Evolutionary conservation across 1,140 invertebrate genomes (phyloP).

Genomic region (Schlechtendalia chinensis): DNA sequence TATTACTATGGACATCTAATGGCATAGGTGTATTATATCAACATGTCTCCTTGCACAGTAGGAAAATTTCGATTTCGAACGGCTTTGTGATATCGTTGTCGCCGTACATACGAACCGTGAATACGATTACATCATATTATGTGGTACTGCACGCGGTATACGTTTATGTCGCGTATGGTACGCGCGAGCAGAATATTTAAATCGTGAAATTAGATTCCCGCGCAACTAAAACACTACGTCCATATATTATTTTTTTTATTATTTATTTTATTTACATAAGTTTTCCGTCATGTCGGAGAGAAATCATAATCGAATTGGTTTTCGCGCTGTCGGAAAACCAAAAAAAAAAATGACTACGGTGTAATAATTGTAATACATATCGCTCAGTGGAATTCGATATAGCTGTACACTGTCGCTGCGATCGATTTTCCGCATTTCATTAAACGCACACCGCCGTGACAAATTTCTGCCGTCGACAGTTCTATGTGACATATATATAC

Average conservation of each 20-base stretch:
- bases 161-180: too few species aligned
- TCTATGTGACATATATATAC: neutral
- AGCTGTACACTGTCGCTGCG: neutral
- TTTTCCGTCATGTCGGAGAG: neutral
- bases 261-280: too few species aligned
- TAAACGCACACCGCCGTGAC: neutral
- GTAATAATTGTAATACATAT: neutral
- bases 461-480: neutral
- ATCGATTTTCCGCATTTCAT: neutral
- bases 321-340: too few species aligned
- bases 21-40: too few species aligned
- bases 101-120: neutral
- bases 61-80: neutral
- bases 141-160: too few species aligned
- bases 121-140: neutral
- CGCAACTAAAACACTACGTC: too few species aligned
- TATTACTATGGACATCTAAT: too few species aligned
- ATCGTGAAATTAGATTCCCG: neutral
- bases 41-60: neutral
- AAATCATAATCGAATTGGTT: conserved; percentile 6
- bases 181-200: conserved; percentile 4
- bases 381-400: neutral
- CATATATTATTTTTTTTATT: too few species aligned
- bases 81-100: neutral
- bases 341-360: neutral